phyloP scores from a whole-genome alignment of 1,140 invertebrate species.

The Platyura marginata region DNA sequence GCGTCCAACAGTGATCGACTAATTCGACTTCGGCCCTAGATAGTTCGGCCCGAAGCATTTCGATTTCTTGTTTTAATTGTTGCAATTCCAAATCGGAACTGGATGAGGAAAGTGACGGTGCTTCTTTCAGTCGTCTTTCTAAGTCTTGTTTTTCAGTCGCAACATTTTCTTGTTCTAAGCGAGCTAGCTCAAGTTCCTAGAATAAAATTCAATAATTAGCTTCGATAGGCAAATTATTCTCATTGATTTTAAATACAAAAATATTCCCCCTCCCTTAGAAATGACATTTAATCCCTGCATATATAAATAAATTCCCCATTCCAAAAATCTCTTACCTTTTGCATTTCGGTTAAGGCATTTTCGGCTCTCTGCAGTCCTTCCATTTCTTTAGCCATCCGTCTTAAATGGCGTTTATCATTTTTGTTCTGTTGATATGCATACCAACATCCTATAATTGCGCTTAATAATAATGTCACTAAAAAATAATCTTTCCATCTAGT shows the following conservation, averaged over 20 bases:
- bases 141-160: conserved; percentile 64
- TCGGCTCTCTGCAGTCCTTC: conserved; percentile 81
- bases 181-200: conserved; percentile 19
- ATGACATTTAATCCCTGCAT: too few species aligned
- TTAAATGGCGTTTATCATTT: conserved; percentile 63
- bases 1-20: conserved; percentile 70
- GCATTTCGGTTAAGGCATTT: conserved; percentile 64
- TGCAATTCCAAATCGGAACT: conserved; percentile 66
- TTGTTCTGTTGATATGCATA: conserved; percentile 78
- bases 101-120: conserved; percentile 41
- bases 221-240: not conserved
- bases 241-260: too few species aligned
- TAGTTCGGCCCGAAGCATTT: conserved; percentile 65
- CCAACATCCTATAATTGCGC: conserved; percentile 76
- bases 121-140: conserved; percentile 55
- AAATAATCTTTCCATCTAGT: conserved; percentile 74
- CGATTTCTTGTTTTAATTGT: conserved; percentile 64
- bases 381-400: conserved; percentile 84
- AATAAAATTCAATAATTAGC: not conserved
- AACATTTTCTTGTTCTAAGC: conserved; percentile 46
- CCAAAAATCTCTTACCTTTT: conserved; percentile 45
- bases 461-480: conserved; percentile 59
- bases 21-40: conserved; percentile 73
- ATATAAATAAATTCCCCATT: too few species aligned
- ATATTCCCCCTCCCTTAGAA: too few species aligned